Base-by-base conservation (phyloP, 2,797 vertebrate genomes). In the Falco biarmicus region DNA sequence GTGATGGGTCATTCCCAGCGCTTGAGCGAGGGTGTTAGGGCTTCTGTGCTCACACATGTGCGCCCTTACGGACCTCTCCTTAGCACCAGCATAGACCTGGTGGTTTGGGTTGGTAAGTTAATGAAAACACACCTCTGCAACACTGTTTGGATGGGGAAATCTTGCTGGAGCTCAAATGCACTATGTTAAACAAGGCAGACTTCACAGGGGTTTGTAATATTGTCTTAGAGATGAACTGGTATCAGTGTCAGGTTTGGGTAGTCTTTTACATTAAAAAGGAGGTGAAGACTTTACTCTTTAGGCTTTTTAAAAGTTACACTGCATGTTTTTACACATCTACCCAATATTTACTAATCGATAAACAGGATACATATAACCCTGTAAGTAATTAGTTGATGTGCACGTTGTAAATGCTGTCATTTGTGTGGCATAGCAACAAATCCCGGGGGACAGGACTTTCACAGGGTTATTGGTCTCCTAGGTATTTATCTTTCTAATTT, bases 401-500 rank as follows among this genome's bases (percentile, higher is more conserved):
- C 47, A 54, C 50, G 17, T 83, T 54, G 18, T 87, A 86, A 96
- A 87, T 90, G 65, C 32, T 32, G 32, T 91, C 31, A 48, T 93
- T 91, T 80, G 45, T 57, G 54, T 74, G 88, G 34, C 75, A 64
- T 63, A 91, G 69, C 60, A 95, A 57, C 69, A 47, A 24, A 69
- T 89, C 75, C 71, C 59, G 34, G 53, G 56, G 56, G 84, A 85
- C 43, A 37, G 63, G 66, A 51, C 76, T 89, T 91, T 89, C 84
- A 32, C 13, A 39, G 47, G 47, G 13, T 73, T 91, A 71, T 66
- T 64, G 9, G 61, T 94, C 69, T 93, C 74, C 64, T 61, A 79
- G 54, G 73, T 96, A 69, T 96, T 95, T 95, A 59, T 88, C 26
- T 47, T 87, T 87, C 68, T 94, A 50, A 85, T 87, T 94, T 80